Conservation (phyloP, 2,113 vertebrate species). For the Callionymus lyra region DNA sequence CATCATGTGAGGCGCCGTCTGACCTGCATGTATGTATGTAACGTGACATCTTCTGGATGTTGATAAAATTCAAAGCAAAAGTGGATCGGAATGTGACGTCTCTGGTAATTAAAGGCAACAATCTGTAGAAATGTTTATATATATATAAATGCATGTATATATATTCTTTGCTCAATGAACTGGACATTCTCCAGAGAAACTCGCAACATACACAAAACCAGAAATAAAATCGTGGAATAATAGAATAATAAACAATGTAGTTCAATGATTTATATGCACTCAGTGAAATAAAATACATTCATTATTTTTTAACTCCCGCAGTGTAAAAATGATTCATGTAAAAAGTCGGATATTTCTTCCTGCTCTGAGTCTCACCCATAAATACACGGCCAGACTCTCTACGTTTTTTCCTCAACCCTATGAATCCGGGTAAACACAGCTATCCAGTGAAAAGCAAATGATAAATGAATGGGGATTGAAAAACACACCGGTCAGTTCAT, state of each 20-base stretch:
- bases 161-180: conserved; percentile 20
- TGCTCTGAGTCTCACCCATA: no score
- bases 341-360: no score
- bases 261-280: conserved; percentile 30
- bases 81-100: conserved; percentile 14
- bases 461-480: conserved; percentile 14
- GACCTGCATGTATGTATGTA: no score
- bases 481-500: conserved; percentile 12
- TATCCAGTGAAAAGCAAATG: conserved; percentile 3
- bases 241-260: conserved; percentile 24
- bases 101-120: conserved; percentile 22
- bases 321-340: no score
- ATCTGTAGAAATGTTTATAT: conserved; percentile 19
- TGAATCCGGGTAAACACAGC: no score
- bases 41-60: conserved; percentile 21
- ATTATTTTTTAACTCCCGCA: neutral
- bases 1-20: conserved; percentile 6
- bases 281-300: conserved; percentile 47
- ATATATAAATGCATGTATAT: no score
- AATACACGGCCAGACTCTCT: no score
- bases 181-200: conserved; percentile 16
- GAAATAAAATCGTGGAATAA: conserved; percentile 22
- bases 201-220: conserved; percentile 21
- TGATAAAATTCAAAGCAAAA: neutral
- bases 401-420: no score